Percentiles rank a stretch among this genome's conserved stretches.
These are phyloP conservation scores for Hydrotaea cyrtoneurina DNA, from an alignment of 2,888 invertebrate species.

Conservation along the genomic window DNA sequence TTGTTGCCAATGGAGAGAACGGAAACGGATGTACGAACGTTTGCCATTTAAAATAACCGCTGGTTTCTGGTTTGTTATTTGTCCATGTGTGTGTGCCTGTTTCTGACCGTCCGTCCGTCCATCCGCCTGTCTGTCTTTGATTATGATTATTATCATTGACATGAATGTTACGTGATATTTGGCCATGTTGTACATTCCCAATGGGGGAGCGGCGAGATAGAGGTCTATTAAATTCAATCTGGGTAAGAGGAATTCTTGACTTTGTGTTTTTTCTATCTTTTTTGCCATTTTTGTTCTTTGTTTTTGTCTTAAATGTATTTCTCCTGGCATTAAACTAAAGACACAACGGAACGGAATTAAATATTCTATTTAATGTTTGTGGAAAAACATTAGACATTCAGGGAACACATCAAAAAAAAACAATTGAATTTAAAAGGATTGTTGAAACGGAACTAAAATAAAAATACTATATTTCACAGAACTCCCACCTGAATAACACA, in stretches of 20 bases:
- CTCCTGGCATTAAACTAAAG: neutral
- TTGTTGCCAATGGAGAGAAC: neutral
- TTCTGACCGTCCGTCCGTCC: neutral
- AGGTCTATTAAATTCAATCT: neutral
- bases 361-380: too few relatives aligned
- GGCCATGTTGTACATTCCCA: neutral
- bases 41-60: neutral
- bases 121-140: neutral
- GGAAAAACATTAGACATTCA: too few relatives aligned
- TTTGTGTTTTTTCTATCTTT: neutral
- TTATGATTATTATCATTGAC: conserved; percentile 33
- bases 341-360: too few relatives aligned
- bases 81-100: neutral
- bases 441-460: too few relatives aligned
- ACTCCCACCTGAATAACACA: too few relatives aligned
- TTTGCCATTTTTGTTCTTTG: neutral
- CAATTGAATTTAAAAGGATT: too few relatives aligned
- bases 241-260: neutral
- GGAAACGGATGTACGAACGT: neutral
- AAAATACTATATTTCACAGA: too few relatives aligned
- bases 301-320: neutral
- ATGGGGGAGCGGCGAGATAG: neutral
- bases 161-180: conserved; percentile 22
- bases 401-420: too few relatives aligned
- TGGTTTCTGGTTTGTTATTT: neutral